Percentiles rank a stretch among this genome's conserved stretches.
Evolutionary conservation across 2,888 invertebrate genomes (phyloP).

Genomic region (Drosophila barbarae): DNA sequence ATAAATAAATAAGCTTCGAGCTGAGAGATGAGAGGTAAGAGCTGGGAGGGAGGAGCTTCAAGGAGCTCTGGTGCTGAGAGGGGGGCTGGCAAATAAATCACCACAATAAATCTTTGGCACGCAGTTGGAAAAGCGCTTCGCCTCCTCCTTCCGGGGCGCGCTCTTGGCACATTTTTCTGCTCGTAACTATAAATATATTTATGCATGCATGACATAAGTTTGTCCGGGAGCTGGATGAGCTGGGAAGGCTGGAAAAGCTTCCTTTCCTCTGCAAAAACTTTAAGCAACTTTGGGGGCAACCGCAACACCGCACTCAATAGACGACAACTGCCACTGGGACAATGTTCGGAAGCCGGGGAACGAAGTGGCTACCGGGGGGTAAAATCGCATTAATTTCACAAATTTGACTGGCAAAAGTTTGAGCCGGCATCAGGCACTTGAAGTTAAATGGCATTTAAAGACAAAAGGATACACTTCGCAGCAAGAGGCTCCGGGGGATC

Average conservation of each 20-base stretch:
- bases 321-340: conserved; percentile 39
- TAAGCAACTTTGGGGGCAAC: conserved; percentile 56
- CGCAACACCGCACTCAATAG: conserved; percentile 65
- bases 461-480: conserved; percentile 57
- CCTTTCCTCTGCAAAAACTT: conserved; percentile 43
- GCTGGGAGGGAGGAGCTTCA: not conserved
- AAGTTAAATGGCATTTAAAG: conserved; percentile 71
- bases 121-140: conserved; percentile 56
- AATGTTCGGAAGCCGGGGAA: conserved; percentile 12
- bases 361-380: conserved; percentile 8
- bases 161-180: conserved; percentile 60
- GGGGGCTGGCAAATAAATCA: conserved; percentile 63
- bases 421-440: conserved; percentile 56
- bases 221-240: conserved; percentile 63
- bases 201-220: conserved; percentile 73
- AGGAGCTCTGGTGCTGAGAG: not conserved
- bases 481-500: conserved; percentile 8
- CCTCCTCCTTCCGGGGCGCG: conserved; percentile 13
- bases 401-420: conserved; percentile 72
- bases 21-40: conserved; percentile 26
- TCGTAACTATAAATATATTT: conserved; percentile 69
- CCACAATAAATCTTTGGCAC: conserved; percentile 70
- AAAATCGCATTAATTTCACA: conserved; percentile 73
- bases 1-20: conserved; percentile 72
- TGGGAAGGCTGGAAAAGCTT: conserved; percentile 8